Evolutionary conservation across 2,888 invertebrate species (phyloP).

Genomic region (Charanyca ferruginea): DNA sequence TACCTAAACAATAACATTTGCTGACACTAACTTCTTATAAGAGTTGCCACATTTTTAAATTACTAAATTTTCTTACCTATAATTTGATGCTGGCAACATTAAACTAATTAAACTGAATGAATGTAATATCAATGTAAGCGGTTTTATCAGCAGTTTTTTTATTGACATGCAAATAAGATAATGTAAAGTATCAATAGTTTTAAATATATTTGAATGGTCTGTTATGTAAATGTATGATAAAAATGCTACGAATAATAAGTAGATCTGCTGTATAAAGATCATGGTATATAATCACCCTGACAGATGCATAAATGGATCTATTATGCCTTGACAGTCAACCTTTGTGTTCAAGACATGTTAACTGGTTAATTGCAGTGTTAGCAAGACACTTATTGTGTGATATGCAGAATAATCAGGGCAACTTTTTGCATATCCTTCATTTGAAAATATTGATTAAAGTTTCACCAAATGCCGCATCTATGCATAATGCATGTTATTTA

Average conservation of each 20-base stretch:
- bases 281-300: slow-evolving; percentile 13
- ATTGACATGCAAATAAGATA: slow-evolving; percentile 20
- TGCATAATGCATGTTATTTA: background rate
- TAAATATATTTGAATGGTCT: slow-evolving; percentile 19
- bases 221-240: slow-evolving; percentile 38
- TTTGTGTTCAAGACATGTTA: slow-evolving; percentile 15
- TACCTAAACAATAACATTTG: slow-evolving; percentile 65
- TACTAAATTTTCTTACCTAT: slow-evolving; percentile 11
- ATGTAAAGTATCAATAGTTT: slow-evolving; percentile 29
- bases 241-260: slow-evolving; percentile 10
- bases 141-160: slow-evolving; percentile 37
- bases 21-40: slow-evolving; percentile 69
- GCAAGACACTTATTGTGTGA: slow-evolving; percentile 17
- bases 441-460: slow-evolving; percentile 3
- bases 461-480: no score
- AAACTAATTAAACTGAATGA: slow-evolving; percentile 36
- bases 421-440: slow-evolving; percentile 47
- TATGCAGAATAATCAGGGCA: slow-evolving; percentile 18
- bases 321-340: slow-evolving; percentile 32
- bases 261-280: slow-evolving; percentile 10
- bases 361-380: slow-evolving; percentile 44
- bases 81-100: slow-evolving; percentile 73
- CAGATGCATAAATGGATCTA: slow-evolving; percentile 16
- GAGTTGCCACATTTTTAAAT: slow-evolving; percentile 74
- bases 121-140: background rate